Base-by-base conservation (phyloP, 2,797 vertebrate genomes). In the Stomatorhinus walkeri region DNA sequence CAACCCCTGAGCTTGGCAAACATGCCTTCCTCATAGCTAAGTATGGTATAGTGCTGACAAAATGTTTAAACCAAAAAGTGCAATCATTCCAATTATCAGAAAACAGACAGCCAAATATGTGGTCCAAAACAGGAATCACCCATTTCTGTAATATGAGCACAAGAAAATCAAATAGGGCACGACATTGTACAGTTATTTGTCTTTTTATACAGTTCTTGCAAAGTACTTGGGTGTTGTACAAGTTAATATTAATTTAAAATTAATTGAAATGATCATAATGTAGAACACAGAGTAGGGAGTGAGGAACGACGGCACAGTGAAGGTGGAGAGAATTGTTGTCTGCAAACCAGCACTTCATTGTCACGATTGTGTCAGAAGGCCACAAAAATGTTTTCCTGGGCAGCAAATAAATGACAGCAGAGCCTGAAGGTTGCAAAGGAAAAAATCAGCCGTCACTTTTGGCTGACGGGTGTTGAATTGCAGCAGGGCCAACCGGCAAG, bases 331-430 rank as follows among this genome's bases (percentile, higher is more conserved):
- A 85, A 32, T n/a, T 6, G 3, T 7, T 88, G 24, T 51, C 52
- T 59, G 24, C 54, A 12, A 68, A 61, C 81, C 46, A 36, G 19
- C 7, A 36, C 9, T 68, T 64, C 56, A 64, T 85, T 64, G 48
- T 48, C 56, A 64, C 32, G 46, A 88, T 85, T 89, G 81, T 85
- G 88, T 85, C 54, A 85, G 81, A 54, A 48, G 81, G 22, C 46
- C 43, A 16, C 4, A 40, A 36, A 88, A 54, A 85, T n/a, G 56
- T 51, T 49, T 61, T 36, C 14, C 59, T 36, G 19, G 56, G 43
- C 24, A 64, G 81, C n/a, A 46, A 68, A 85, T 14, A 85, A 89
- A 64, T 68, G 81, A 51, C 24, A 6, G 12, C 8, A n/a, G 12
- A 88, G 32, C n/a, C 22, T 32, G 40, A 43, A 52, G 88, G 54